Evolutionary conservation across 2,888 invertebrate genomes (phyloP), one percentile per base, ranked within the genome.

Genomic region (Carterocephalus palaemon): DNA sequence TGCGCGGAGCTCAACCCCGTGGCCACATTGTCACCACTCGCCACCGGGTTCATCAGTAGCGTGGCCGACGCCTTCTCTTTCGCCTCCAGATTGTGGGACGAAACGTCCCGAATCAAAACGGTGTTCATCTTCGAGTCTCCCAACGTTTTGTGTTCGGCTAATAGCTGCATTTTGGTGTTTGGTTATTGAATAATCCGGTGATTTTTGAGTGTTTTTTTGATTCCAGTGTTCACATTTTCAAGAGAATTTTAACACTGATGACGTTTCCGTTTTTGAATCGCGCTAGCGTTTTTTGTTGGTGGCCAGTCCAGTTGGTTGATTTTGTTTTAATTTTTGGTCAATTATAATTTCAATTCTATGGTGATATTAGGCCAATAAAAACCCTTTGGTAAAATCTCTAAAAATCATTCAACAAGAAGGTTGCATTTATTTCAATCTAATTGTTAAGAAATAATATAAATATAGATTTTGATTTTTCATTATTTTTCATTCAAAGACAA

Each of bases 11-110:
- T 75, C n/a, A 79, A 57, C 1, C 68, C 74, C 1, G 68, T 73
- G 5, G 79, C 56, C 48, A 86, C 70, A 36, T 84, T 85, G 57
- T 86, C 85, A 2, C 86, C 86, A 43, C 86, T 86, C 1, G 84
- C 84, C 20, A 86, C 86, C 0, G 83, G 83, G 41, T 84, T 82
- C 83, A 51, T 52, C 31, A 70, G 55, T 33, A 83, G 52, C 1
- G 82, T 80, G 1, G 66, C 69, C 0, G 85, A 85, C 2, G 81
- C 60, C 49, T 75, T 80, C 53, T 81, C 82, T 46, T 82, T 84
- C 33, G 79, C 69, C 38, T 79, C 80, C 41, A 75, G 59, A 46
- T 66, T 71, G 32, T 72, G 70, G 1, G 73, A 64, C 0, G 72
- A 66, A 0, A 60, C 58, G 32, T 68, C 62, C 45, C 43, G 52